Evolutionary conservation across 2,113 vertebrate species (phyloP), one percentile per base, ranked within the genome.

Genomic region (Mirounga angustirostris): DNA sequence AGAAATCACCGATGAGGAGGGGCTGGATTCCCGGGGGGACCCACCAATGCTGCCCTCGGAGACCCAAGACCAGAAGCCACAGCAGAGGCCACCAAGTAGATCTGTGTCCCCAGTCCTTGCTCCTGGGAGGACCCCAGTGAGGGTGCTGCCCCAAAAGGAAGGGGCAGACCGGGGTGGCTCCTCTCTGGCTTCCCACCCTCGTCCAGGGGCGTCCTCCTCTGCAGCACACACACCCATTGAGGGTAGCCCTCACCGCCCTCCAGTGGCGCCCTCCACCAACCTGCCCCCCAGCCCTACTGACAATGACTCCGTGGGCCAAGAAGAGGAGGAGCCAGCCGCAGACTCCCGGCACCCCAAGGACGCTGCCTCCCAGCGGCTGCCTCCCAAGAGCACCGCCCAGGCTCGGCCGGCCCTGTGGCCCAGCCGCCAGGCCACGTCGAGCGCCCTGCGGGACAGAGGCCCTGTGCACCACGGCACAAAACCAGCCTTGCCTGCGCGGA

Each of bases 51-150:
- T 19, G 0, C 98, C 97, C 0, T 98, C 97, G 4, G 98, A 98
- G 97, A 96, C 93, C 46, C 99, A 94, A 92, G 95, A 95, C 81
- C 97, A 94, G 80, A 98, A 79, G 59, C 99, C 97, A 69, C 98
- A 95, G 56, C 56, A 71, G 36, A 99, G 99, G 61, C 99, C 99
- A 1, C 98, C 99, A 19, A 98, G 99, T 89, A 98, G 98, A n/a
- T 97, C 99, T 5, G 97, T 99, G 83, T 99, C 99, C 95, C 98
- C 98, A 96, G 98, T 98, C 52, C 98, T 99, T 71, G 98, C 99
- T 54, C 98, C 99, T 5, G 98, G 99, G 19, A 99, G 99, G 97
- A 98, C 97, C 2, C 98, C 99, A 19, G 65, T 98, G 91, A 99
- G 89, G 94, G 98, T 71, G 36, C 33, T 54, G 22, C 90, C 96